Conservation (phyloP, 2,797 vertebrate genomes). For the Notolabrus celidotus region DNA sequence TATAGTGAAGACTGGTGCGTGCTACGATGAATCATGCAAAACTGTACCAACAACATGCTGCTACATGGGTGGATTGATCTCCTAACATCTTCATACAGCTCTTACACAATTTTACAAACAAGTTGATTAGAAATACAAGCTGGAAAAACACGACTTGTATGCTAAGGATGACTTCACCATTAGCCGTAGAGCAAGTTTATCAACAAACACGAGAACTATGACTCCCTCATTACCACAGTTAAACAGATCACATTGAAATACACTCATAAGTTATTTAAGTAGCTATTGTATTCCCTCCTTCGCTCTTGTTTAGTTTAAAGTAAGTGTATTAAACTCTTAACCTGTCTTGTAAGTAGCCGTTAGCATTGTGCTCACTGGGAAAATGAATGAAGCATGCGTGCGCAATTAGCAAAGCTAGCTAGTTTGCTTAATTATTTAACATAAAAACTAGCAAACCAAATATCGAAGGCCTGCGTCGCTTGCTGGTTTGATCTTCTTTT, state of each 20-base stretch:
- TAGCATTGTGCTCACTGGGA: slow-evolving; percentile 44
- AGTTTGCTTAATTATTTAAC: slow-evolving; percentile 29
- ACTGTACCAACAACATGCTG: background rate
- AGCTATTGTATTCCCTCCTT: fast-evolving
- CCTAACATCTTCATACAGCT: background rate
- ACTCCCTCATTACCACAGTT: background rate
- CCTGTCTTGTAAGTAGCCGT: slow-evolving; percentile 50
- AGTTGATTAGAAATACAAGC: background rate
- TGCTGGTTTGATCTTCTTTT: fast-evolving
- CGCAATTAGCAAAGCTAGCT: slow-evolving; percentile 67
- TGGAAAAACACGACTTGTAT: slow-evolving; percentile 17
- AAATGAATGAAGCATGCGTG: slow-evolving; percentile 83
- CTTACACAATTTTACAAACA: background rate
- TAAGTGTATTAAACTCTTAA: slow-evolving; percentile 41
- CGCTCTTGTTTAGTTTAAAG: background rate
- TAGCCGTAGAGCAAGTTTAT: slow-evolving; percentile 61
- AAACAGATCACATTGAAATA: fast-evolving
- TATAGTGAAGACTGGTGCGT: slow-evolving; percentile 7
- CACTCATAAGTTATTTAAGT: fast-evolving
- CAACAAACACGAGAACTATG: slow-evolving; percentile 44
- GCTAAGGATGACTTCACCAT: slow-evolving; percentile 39
- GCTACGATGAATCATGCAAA: background rate
- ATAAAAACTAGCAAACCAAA: slow-evolving; percentile 13
- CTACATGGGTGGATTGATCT: background rate
- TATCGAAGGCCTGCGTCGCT: fast-evolving